These are phyloP conservation scores for Tetraodon nigroviridis DNA, from an alignment of 2,113 vertebrate species.

Conservation along the genomic window DNA sequence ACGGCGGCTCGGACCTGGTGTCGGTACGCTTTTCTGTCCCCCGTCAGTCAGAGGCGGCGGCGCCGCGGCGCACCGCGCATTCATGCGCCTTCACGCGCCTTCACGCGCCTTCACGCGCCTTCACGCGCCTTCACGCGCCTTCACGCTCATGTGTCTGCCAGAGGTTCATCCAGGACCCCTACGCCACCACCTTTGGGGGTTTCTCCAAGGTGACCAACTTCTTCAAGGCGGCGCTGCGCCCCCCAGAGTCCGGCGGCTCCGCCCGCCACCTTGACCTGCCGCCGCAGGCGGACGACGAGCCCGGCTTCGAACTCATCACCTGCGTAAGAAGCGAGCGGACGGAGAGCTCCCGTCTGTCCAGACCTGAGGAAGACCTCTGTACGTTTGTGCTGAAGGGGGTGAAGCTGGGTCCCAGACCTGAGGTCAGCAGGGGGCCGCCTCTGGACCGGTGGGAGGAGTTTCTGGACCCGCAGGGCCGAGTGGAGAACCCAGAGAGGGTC, in stretches of 20 bases:
- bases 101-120: too few relatives aligned
- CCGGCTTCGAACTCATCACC: slow-evolving; percentile 88
- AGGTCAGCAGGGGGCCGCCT: slow-evolving; percentile 73
- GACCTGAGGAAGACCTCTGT: neutral
- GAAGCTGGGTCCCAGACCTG: slow-evolving; percentile 79
- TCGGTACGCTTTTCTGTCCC: slow-evolving; percentile 62
- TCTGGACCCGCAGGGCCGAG: slow-evolving; percentile 78
- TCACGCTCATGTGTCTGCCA: slow-evolving; percentile 28
- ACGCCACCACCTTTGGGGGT: slow-evolving; percentile 86
- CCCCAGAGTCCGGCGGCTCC: slow-evolving; percentile 70
- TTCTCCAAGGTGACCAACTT: slow-evolving; percentile 93
- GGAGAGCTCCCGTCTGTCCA: fast-evolving
- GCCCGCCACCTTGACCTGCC: slow-evolving; percentile 32
- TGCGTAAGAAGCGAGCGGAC: slow-evolving; percentile 75
- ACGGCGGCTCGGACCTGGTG: slow-evolving; percentile 81
- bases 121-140: too few relatives aligned
- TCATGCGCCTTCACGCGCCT: too few relatives aligned
- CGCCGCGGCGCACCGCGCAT: too few relatives aligned
- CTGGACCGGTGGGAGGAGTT: slow-evolving; percentile 79
- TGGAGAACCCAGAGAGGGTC: slow-evolving; percentile 71
- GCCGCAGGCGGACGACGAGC: slow-evolving; percentile 76
- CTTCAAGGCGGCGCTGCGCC: slow-evolving; percentile 83
- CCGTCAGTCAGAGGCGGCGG: too few relatives aligned
- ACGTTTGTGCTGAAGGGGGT: slow-evolving; percentile 63
- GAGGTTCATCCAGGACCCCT: slow-evolving; percentile 90